A percentile compares a stretch with the other conserved stretches of the same genome.
Conservation (phyloP, 2,888 invertebrate genomes). For the Amphipyra berbera region DNA sequence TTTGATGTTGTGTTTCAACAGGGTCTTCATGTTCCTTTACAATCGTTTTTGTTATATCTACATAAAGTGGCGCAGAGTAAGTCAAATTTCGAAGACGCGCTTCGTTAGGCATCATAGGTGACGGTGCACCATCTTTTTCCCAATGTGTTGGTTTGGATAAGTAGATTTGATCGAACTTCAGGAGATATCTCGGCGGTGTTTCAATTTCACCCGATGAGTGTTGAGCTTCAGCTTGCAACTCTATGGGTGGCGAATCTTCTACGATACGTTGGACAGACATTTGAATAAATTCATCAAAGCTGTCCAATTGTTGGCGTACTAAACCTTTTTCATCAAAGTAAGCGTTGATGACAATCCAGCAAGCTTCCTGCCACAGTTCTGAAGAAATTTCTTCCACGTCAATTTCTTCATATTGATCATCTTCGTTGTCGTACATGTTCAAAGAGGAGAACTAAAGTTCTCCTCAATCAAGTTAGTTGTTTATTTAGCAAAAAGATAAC, state of each 20-base stretch:
- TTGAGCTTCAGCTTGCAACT: conserved; percentile 99
- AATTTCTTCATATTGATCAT: conserved; percentile 93
- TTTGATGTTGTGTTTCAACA: conserved; percentile 94
- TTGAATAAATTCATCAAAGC: conserved; percentile 99
- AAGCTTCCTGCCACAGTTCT: conserved; percentile 99
- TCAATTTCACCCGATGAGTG: conserved; percentile 98
- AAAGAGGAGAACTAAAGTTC: conserved; percentile 51
- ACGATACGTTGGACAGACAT: conserved; percentile 99
- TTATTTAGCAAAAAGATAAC: not conserved
- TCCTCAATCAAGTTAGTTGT: conserved; percentile 20
- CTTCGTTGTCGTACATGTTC: conserved; percentile 87
- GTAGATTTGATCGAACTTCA: conserved; percentile 99
- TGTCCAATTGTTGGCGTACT: conserved; percentile 99
- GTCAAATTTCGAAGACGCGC: conserved; percentile 98
- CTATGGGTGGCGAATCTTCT: conserved; percentile 99
- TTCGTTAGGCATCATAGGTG: conserved; percentile 99
- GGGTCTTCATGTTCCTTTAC: conserved; percentile 97
- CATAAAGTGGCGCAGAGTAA: conserved; percentile 99
- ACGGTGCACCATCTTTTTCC: conserved; percentile 99
- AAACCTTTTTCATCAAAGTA: conserved; percentile 99
- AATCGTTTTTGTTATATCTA: conserved; percentile 99
- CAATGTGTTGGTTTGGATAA: conserved; percentile 99
- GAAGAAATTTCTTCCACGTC: conserved; percentile 98
- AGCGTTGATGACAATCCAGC: conserved; percentile 99
- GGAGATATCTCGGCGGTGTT: conserved; percentile 96